A percentile compares a stretch with the other conserved stretches of the same genome.
phyloP scores from a whole-genome alignment of 2,797 vertebrate genomes.

The Etheostoma perlongum region DNA sequence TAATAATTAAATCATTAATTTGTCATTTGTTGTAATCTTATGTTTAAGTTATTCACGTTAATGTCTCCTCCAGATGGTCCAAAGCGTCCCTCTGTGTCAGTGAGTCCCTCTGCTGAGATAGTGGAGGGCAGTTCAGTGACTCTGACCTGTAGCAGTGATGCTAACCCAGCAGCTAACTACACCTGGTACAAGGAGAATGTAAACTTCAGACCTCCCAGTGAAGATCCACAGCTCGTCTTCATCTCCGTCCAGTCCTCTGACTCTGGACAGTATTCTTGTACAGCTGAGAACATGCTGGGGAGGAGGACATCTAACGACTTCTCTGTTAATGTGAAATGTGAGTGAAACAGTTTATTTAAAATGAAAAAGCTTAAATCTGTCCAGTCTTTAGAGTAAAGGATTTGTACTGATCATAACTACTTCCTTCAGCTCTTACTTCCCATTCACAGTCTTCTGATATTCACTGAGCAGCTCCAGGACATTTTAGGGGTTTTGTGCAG shows the following conservation, averaged over 20 bases:
- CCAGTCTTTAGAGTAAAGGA: neutral
- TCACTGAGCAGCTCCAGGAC: neutral
- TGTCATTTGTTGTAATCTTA: no score
- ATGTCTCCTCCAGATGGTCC: constrained; percentile 33
- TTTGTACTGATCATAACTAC: neutral
- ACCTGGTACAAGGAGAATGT: constrained; percentile 30
- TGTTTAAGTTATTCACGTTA: neutral
- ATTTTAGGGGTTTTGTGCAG: neutral
- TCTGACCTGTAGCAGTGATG: constrained; percentile 36
- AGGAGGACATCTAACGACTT: rapidly evolving
- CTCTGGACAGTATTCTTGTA: constrained; percentile 51
- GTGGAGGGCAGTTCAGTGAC: constrained; percentile 10
- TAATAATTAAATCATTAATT: no score
- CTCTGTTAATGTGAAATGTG: constrained; percentile 32
- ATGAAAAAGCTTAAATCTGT: neutral
- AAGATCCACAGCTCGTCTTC: constrained; percentile 9
- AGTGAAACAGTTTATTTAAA: constrained; percentile 19
- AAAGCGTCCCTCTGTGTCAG: neutral
- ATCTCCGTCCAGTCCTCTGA: constrained; percentile 25
- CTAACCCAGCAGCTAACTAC: constrained; percentile 25
- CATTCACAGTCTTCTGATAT: neutral
- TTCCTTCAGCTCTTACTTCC: neutral
- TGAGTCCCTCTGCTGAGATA: constrained; percentile 21
- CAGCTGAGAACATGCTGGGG: constrained; percentile 25
- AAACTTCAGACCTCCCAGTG: rapidly evolving